Evolutionary conservation across 2,888 invertebrate genomes (phyloP), one percentile per base, ranked within the genome.

Genomic region (Morpho deidamia): DNA sequence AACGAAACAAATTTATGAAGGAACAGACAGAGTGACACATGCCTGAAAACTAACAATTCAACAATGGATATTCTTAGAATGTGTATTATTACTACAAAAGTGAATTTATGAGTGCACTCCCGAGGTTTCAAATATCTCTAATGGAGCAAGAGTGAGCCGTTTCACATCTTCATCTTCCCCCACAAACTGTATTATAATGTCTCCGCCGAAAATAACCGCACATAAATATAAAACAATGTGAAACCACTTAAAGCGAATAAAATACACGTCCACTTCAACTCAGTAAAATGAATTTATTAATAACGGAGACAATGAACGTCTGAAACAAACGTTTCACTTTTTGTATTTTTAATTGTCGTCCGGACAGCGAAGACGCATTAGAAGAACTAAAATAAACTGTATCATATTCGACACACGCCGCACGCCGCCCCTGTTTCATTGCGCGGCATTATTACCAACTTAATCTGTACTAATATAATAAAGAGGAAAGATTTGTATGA

Each of bases 231-330:
- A 89, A 88, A 87, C 87, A 89, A 89, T 88, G 89, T 89, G 87
- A 88, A 87, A 88, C 89, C 89, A 89, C 89, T 89, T 89, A 89
- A 87, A 89, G 88, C 86, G 88, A 88, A 89, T 89, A 89, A 89
- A 89, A 88, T 87, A 87, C 87, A 89, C 83, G 86, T 86, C 86
- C 76, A 79, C 84, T 84, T 83, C 85, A 79, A 83, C 87, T 87
- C 88, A 71, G 80, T 88, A 88, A 89, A 89, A 89, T 89, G 88
- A 89, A 89, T 88, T 89, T 89, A 89, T 89, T 89, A 89, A 89
- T 89, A 89, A 86, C 88, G 73, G 79, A 89, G 89, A 89, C 89
- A 89, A 89, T 89, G 89, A 88, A 87, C 83, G 89, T 85, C 88
- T 89, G 86, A 86, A 88, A 87, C 86, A 81, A 87, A 83, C 81